phyloP scores from a whole-genome alignment of 2,113 vertebrate species.

The Xenus cinereus region DNA sequence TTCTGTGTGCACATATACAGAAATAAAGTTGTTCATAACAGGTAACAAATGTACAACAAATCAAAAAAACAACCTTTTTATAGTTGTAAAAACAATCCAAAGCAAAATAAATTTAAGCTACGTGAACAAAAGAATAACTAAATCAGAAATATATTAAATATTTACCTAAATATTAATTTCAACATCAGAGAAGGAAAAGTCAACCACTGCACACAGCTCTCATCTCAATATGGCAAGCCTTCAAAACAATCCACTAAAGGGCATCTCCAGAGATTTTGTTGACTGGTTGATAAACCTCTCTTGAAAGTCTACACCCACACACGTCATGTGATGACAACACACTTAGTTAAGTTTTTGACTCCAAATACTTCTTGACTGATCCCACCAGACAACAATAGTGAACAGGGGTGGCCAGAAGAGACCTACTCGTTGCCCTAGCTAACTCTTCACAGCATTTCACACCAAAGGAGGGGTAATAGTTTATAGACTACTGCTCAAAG shows the following conservation, averaged over 20 bases:
- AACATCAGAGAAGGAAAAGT: neutral
- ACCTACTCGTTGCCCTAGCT: neutral
- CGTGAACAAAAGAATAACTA: neutral
- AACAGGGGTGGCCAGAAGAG: neutral
- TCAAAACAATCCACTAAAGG: neutral
- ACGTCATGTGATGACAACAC: neutral
- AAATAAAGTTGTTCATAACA: neutral
- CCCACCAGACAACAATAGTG: neutral
- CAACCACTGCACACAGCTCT: neutral
- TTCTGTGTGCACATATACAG: too few relatives aligned
- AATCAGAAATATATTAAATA: too few relatives aligned
- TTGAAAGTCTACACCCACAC: neutral
- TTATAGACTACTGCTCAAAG: neutral
- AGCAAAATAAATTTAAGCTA: neutral
- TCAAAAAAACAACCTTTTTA: neutral
- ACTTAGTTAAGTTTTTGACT: neutral
- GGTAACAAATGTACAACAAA: neutral
- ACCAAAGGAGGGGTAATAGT: too few relatives aligned
- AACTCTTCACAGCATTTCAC: neutral
- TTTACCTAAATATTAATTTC: neutral
- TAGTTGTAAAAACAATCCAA: neutral
- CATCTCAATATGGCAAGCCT: neutral
- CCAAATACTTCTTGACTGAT: neutral
- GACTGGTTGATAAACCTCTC: neutral
- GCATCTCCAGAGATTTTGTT: neutral